phyloP scores from a whole-genome alignment of 2,888 invertebrate genomes.

The Phlogophora meticulosa region DNA sequence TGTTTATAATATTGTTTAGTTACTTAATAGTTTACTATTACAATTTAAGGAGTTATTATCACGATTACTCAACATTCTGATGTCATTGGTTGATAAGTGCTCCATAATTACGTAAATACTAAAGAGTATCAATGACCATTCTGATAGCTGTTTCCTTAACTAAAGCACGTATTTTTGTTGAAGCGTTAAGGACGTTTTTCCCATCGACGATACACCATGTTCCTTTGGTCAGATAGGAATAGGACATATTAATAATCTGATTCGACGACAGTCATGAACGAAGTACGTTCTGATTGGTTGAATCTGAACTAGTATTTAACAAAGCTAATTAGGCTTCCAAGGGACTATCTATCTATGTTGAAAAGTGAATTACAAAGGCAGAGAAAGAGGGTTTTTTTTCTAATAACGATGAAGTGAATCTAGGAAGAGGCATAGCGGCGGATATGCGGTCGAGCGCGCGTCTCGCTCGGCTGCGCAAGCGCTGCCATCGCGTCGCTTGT shows the following conservation, averaged over 20 bases:
- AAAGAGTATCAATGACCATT: slow-evolving; percentile 27
- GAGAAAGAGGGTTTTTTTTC: slow-evolving; percentile 64
- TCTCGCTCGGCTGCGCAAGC: slow-evolving; percentile 84
- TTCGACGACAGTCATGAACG: slow-evolving; percentile 4
- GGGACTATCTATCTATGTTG: slow-evolving; percentile 26
- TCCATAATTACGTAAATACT: slow-evolving; percentile 39
- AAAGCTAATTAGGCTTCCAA: slow-evolving; percentile 22
- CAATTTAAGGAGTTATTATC: slow-evolving; percentile 33
- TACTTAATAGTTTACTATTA: slow-evolving; percentile 44
- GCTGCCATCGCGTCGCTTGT: slow-evolving; percentile 86
- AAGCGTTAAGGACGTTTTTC: slow-evolving; percentile 27
- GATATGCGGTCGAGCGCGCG: slow-evolving; percentile 89
- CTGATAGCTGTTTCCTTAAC: slow-evolving; percentile 44
- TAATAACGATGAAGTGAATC: slow-evolving; percentile 70
- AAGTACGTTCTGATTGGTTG: slow-evolving; percentile 6
- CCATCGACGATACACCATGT: slow-evolving; percentile 15
- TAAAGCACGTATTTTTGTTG: slow-evolving; percentile 43
- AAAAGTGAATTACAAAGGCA: slow-evolving; percentile 64
- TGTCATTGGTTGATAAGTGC: slow-evolving; percentile 47
- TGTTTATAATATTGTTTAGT: slow-evolving; percentile 35
- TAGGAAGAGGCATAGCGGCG: slow-evolving; percentile 86
- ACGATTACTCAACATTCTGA: slow-evolving; percentile 40
- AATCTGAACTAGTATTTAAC: slow-evolving; percentile 23
- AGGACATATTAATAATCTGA: slow-evolving; percentile 18
- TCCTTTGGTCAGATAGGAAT: slow-evolving; percentile 1